These are phyloP conservation scores for Phaonia tiefii DNA, from an alignment of 2,888 invertebrate genomes.

Conservation along the genomic window DNA sequence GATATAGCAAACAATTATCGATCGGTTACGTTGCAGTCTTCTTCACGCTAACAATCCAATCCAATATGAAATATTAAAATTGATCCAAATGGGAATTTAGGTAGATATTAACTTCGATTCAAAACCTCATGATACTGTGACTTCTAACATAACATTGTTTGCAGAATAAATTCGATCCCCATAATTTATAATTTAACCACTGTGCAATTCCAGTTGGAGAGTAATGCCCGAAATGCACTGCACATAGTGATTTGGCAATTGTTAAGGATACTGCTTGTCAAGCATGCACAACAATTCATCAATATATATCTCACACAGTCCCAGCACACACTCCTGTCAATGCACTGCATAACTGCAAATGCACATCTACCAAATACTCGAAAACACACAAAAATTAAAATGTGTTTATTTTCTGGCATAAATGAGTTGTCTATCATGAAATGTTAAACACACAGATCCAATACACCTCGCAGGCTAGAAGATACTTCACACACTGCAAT, in stretches of 20 bases:
- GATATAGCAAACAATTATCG: no score
- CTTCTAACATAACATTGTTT: no score
- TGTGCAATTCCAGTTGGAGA: neutral
- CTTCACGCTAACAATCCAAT: no score
- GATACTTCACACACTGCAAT: neutral
- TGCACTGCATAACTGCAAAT: slow-evolving; percentile 2
- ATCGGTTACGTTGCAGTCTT: no score
- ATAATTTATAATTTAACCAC: no score
- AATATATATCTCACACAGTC: neutral
- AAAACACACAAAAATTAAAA: neutral
- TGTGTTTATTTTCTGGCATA: no score
- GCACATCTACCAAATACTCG: neutral
- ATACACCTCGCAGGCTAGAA: neutral
- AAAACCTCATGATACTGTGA: no score
- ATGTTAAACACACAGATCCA: neutral
- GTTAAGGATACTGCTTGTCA: slow-evolving; percentile 6
- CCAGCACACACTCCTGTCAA: neutral
- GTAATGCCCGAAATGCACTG: neutral
- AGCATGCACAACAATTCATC: neutral
- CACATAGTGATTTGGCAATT: slow-evolving; percentile 23
- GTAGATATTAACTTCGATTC: no score
- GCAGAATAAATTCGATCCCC: no score
- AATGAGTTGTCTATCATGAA: neutral
- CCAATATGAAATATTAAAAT: no score
- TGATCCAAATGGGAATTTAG: no score